Conservation (phyloP, 2,113 vertebrate genomes). For the Mola mola region DNA sequence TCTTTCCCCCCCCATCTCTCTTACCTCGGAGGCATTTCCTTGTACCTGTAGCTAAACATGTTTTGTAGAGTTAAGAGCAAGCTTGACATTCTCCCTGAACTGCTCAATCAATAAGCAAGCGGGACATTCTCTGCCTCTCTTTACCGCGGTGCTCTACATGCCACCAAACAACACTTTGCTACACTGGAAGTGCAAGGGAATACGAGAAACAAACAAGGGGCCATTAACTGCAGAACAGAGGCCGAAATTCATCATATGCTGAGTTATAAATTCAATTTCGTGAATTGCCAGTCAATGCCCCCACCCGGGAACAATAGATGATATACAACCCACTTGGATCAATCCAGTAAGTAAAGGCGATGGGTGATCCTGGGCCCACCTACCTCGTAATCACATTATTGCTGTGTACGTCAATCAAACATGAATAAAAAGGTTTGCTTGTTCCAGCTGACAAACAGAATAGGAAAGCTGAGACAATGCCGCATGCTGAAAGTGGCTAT, state of each 20-base stretch:
- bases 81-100: constrained; percentile 58
- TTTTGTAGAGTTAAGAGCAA: constrained; percentile 27
- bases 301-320: constrained; percentile 82
- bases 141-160: constrained; percentile 53
- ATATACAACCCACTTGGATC: constrained; percentile 84
- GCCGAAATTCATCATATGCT: constrained; percentile 75
- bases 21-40: constrained; percentile 3
- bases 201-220: constrained; percentile 58
- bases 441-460: constrained; percentile 47
- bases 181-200: constrained; percentile 44
- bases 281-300: constrained; percentile 81
- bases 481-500: constrained; percentile 27
- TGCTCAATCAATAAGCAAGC: constrained; percentile 61
- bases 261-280: constrained; percentile 83
- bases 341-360: constrained; percentile 80
- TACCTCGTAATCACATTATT: constrained; percentile 82
- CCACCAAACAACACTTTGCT: constrained; percentile 56
- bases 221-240: constrained; percentile 73
- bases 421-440: constrained; percentile 72
- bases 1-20: background rate
- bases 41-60: constrained; percentile 44
- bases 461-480: constrained; percentile 26
- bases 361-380: constrained; percentile 80
- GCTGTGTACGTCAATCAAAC: constrained; percentile 73
- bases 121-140: constrained; percentile 36